Base-by-base conservation (phyloP, 2,797 vertebrate species). In the Cryptoblepharus egeriae region DNA sequence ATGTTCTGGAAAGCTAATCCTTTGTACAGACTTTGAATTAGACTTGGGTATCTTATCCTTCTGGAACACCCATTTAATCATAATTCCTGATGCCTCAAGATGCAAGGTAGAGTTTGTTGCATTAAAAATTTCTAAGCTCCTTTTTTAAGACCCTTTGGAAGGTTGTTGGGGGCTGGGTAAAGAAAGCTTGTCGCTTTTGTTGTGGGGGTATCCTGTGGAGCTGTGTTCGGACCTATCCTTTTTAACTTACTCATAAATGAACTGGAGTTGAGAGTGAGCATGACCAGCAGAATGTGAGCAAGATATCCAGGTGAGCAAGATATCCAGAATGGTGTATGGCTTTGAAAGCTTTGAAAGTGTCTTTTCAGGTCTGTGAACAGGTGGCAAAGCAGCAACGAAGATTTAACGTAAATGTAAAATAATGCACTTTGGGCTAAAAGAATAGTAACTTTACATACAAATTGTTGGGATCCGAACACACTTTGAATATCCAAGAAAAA, bases 71-170 rank as follows among this genome's bases (percentile, higher is more conserved):
- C 32, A 15, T 39, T 77, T 71, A 52, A 70, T 6, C 61, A 20
- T 13, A 3, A 0, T 8, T 0, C 67, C 74, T 88, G 82, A 88
- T 91, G 87, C 90, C 42, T 28, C 42, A 4, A 86, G 68, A 2
- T 88, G 82, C 42, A 85, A 89, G 85, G 87, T 81, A 88, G 89
- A 87, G 75, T 84, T 88, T 70, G 15, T 13, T n/a, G n/a, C n/a
- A n/a, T n/a, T n/a, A 63, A 35, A 61, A 3, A 70, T 89, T 89
- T 82, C 90, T 80, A 52, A 52, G 82, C 83, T 89, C 83, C 85
- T 88, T 91, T 79, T 55, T 26, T 60, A 16, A 57, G 10, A 20
- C 28, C 42, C 6, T 87, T 85, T 72, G 82, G 88, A 13, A 37
- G 26, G 4, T 4, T 12, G 78, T 39, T 7, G 8, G 49, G 15